Evolutionary conservation across 53 echinoderm and acorn worm genomes (phyloP), one percentile per base, ranked within the genome.

Genomic region (Patiria pectinifera): DNA sequence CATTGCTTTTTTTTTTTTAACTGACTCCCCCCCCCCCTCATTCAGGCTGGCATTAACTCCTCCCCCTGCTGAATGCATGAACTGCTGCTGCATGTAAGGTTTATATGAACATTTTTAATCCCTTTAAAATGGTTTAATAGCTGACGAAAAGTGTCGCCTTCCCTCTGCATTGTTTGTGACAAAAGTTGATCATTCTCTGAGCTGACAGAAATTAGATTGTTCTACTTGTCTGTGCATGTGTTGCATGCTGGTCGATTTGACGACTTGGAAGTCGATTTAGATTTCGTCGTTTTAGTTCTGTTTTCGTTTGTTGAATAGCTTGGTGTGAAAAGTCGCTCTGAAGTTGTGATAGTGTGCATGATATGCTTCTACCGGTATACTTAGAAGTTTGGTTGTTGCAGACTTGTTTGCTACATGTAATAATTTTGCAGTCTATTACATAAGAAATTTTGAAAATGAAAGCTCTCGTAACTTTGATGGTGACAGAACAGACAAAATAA

Each of bases 61-160:
- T 66, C 15, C 66, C 19, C 24, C 48, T 48, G 75, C 87, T 74
- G 23, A 72, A n/a, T 87, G 87, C 87, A 87, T 87, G 87, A 74
- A 48, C 76, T 11, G 48, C 72, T 46, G 49, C 71, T 66, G 15
- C 66, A 15, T 66, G 66, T 11, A 14, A 13, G 66, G 66, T 66
- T 15, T 3, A 18, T 60, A 8, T 60, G 60, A 66, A 18, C 53
- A 53, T 53, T 53, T 5, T 53, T 53, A 53, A 53, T 53, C 53
- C 8, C 8, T 53, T 2, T 53, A 6, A 5, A 53, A 8, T 53
- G 5, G 53, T 53, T 53, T 53, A 53, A 53, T 2, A 53, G 53
- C 53, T 8, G 53, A 53, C 53, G 6, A 35, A 35, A 35, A 35
- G 35, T 35, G 35, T 35, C 35, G 35, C 35, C 35, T 35, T 35